A percentile compares a stretch with the other conserved stretches of the same genome.
Evolutionary conservation across 2,797 vertebrate species (phyloP).

Genomic region (Pempheris klunzingeri): DNA sequence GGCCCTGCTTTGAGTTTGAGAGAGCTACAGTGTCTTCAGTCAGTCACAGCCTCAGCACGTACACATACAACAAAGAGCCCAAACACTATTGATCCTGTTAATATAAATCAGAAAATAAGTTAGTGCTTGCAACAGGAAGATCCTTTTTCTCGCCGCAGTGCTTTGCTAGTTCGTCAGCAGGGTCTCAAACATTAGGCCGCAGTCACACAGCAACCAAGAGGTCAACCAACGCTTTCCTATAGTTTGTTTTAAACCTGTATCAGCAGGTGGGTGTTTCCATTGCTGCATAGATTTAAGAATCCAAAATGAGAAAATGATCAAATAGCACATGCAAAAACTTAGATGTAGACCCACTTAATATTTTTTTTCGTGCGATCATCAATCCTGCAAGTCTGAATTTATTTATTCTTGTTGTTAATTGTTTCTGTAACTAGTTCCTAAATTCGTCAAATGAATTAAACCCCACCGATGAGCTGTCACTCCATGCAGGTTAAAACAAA

Average conservation of each 20-base stretch:
- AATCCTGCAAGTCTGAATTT: not conserved
- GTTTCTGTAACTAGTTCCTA: not conserved
- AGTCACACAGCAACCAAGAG: not conserved
- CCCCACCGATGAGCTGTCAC: slow-evolving; percentile 1
- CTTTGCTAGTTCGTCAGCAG: slow-evolving; percentile 6
- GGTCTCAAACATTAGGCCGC: not conserved
- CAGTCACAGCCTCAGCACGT: no score
- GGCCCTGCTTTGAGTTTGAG: not conserved
- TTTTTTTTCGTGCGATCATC: not conserved
- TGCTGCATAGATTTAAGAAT: not conserved
- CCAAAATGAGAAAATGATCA: not conserved
- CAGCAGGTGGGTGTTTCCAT: not conserved
- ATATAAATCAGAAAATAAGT: not conserved
- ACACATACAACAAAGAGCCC: no score
- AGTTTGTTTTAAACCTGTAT: slow-evolving; percentile 27
- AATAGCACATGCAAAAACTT: not conserved
- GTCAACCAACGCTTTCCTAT: not conserved
- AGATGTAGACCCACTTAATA: not conserved
- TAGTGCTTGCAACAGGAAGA: slow-evolving; percentile 5
- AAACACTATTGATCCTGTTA: not conserved
- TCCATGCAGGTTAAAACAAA: slow-evolving; percentile 21
- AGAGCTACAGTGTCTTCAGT: not conserved
- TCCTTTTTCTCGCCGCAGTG: slow-evolving; percentile 14
- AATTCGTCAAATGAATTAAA: not conserved
- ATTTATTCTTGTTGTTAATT: not conserved